Conservation (phyloP, 2,113 vertebrate species). For the Dipodomys spectabilis region DNA sequence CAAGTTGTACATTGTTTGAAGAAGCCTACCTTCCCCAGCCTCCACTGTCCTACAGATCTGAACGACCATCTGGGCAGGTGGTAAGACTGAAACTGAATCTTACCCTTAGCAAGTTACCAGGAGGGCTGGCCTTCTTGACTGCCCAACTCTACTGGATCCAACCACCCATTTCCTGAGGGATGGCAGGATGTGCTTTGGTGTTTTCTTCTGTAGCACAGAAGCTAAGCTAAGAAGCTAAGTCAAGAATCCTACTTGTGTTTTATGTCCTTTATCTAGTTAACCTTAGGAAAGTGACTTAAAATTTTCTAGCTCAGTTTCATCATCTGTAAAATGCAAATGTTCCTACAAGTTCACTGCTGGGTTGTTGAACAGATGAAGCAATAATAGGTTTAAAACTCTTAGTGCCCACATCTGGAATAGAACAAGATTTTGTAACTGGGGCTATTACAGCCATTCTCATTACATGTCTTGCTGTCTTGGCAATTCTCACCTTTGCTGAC, state of each 20-base stretch:
- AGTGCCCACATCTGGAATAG: background rate
- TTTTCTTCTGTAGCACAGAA: background rate
- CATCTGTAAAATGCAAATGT: conserved; percentile 48
- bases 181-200: background rate
- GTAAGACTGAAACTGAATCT: too few relatives aligned
- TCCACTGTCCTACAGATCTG: background rate
- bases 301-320: conserved; percentile 34
- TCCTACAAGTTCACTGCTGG: background rate
- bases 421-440: background rate
- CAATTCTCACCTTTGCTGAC: background rate
- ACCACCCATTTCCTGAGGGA: background rate
- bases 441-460: background rate
- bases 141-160: background rate
- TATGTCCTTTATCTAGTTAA: conserved; percentile 8
- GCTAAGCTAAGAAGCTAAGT: background rate
- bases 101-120: background rate
- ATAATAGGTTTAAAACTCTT: background rate
- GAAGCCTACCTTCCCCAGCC: fast-evolving
- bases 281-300: background rate
- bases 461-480: background rate
- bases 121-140: background rate
- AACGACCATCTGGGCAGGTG: background rate
- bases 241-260: background rate
- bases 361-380: background rate
- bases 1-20: background rate